Percentiles rank a stretch among this genome's conserved stretches.
Evolutionary conservation across 2,888 invertebrate species (phyloP).

Genomic region (Sipha maydis): DNA sequence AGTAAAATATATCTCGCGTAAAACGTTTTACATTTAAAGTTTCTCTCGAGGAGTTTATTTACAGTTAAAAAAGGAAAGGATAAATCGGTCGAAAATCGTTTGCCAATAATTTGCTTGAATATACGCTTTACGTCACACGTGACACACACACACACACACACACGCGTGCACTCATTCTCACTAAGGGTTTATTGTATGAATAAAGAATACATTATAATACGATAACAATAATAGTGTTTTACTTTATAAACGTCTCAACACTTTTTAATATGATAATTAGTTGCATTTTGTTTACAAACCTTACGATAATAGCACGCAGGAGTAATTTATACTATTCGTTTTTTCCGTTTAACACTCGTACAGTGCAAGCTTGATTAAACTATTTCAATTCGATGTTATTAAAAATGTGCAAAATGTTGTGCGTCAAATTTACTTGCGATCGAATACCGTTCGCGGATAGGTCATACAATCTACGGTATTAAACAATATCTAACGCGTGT

Average conservation of each 20-base stretch:
- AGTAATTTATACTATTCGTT: neutral
- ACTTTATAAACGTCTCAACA: no score
- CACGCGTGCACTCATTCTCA: neutral
- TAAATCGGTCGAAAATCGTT: neutral
- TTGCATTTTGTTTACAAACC: neutral
- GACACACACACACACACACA: neutral
- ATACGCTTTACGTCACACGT: no score
- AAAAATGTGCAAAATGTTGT: no score
- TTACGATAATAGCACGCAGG: neutral
- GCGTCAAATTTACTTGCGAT: no score
- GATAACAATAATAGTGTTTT: neutral
- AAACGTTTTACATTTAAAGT: conserved; percentile 36
- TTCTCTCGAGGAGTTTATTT: conserved; percentile 17
- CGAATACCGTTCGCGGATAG: no score
- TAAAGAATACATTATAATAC: neutral
- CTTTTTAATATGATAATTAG: neutral
- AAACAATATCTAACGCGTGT: no score
- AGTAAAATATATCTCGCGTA: neutral
- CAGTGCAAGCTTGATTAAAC: no score
- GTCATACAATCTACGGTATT: no score
- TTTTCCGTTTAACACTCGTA: neutral
- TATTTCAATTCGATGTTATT: no score
- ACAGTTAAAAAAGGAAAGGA: conserved; percentile 22
- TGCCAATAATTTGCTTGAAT: neutral
- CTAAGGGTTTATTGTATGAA: neutral